phyloP scores from a whole-genome alignment of 64 coral and sea anemone species.

The Montipora capricornis region DNA sequence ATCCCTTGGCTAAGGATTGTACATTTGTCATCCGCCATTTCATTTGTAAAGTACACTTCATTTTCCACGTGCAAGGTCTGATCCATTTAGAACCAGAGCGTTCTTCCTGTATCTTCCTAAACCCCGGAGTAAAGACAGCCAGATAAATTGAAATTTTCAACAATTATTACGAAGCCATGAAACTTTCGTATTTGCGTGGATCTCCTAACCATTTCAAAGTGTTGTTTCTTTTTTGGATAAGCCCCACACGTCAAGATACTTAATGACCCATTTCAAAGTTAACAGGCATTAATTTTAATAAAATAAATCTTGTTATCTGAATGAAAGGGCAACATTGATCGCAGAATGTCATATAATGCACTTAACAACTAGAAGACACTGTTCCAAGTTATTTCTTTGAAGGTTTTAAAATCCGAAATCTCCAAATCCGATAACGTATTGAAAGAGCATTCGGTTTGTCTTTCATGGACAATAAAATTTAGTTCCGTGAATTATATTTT shows the following conservation, averaged over 20 bases:
- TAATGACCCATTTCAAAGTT: not conserved
- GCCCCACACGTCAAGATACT: not conserved
- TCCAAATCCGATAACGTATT: too few relatives aligned
- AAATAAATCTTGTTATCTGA: not conserved
- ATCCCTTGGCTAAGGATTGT: constrained; percentile 43
- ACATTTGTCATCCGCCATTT: constrained; percentile 28
- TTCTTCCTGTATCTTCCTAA: too few relatives aligned
- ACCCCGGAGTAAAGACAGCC: too few relatives aligned
- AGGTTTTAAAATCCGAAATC: too few relatives aligned
- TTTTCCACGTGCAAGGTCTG: not conserved
- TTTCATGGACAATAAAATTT: too few relatives aligned
- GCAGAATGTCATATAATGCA: too few relatives aligned
- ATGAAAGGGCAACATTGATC: not conserved
- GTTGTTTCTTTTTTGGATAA: not conserved
- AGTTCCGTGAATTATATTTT: too few relatives aligned
- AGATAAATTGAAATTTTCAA: not conserved
- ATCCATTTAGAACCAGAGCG: too few relatives aligned
- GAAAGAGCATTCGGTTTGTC: too few relatives aligned
- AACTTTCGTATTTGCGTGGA: not conserved
- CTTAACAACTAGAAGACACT: too few relatives aligned
- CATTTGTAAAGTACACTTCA: not conserved
- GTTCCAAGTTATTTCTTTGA: too few relatives aligned
- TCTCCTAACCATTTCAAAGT: not conserved
- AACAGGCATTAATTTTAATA: not conserved
- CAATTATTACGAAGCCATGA: not conserved